phyloP scores from a whole-genome alignment of 2,113 vertebrate species.

The Typhlomys cinereus region DNA sequence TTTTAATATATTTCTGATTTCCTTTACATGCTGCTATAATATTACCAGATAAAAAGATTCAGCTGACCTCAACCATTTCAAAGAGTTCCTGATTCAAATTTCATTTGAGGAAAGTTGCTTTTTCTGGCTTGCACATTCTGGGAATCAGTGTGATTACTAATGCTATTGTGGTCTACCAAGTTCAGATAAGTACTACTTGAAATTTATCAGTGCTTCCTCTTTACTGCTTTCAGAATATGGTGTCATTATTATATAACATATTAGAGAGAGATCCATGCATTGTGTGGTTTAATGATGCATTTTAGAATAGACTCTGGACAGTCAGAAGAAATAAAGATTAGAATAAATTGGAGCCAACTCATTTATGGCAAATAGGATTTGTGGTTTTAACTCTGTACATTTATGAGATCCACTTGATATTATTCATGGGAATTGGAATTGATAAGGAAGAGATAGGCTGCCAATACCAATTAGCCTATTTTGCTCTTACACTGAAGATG shows the following conservation, averaged over 20 bases:
- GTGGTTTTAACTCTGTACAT: neutral
- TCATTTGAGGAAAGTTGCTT: neutral
- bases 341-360: neutral
- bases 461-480: neutral
- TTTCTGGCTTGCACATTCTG: neutral
- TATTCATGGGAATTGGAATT: neutral
- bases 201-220: neutral
- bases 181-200: neutral
- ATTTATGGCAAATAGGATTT: neutral
- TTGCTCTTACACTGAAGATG: neutral
- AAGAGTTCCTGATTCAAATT: neutral
- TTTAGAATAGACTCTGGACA: neutral
- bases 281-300: neutral
- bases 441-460: neutral
- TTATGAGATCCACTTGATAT: neutral
- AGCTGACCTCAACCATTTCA: neutral
- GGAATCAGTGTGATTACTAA: neutral
- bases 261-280: neutral
- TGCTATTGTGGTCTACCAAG: neutral
- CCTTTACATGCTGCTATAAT: neutral
- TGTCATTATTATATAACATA: neutral
- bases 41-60: neutral
- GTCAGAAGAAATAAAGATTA: neutral
- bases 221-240: neutral
- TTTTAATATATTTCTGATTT: neutral